phyloP scores from a whole-genome alignment of 2,888 invertebrate species.

The Acleris laterana region DNA sequence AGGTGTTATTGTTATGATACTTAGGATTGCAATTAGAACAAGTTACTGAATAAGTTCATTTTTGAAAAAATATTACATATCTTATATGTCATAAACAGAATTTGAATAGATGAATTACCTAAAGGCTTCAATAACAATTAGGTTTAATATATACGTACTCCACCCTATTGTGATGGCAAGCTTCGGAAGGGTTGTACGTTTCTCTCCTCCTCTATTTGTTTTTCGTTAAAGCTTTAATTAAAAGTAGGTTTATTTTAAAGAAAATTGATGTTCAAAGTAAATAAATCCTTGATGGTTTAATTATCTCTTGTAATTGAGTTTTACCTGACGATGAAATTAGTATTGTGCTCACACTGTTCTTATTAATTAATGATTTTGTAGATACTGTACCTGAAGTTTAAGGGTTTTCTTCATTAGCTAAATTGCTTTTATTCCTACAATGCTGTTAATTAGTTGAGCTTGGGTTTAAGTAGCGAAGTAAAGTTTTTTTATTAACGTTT shows the following conservation, averaged over 20 bases:
- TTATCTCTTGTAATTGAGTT: slow-evolving; percentile 82
- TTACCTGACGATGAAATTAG: slow-evolving; percentile 74
- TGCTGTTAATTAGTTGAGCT: slow-evolving; percentile 20
- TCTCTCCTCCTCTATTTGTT: slow-evolving; percentile 73
- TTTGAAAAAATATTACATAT: neutral
- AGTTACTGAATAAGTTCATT: neutral
- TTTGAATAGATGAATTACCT: slow-evolving; percentile 38
- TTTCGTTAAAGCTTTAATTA: slow-evolving; percentile 83
- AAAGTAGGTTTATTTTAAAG: slow-evolving; percentile 82
- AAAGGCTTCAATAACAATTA: slow-evolving; percentile 45
- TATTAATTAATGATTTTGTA: slow-evolving; percentile 58
- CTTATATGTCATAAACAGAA: neutral
- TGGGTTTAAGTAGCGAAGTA: no score
- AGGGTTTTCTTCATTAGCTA: slow-evolving; percentile 42
- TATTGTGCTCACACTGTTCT: slow-evolving; percentile 56
- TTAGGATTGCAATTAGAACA: no score
- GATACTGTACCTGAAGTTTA: slow-evolving; percentile 44
- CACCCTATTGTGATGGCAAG: slow-evolving; percentile 55
- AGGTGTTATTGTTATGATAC: no score
- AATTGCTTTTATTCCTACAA: slow-evolving; percentile 25
- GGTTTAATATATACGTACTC: slow-evolving; percentile 39
- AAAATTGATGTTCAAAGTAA: slow-evolving; percentile 82
- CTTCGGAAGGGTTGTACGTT: slow-evolving; percentile 71
- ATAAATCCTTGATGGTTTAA: slow-evolving; percentile 82
- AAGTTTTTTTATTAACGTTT: no score